phyloP scores from a whole-genome alignment of 1,140 invertebrate species.

The Brachionus paranguensis region DNA sequence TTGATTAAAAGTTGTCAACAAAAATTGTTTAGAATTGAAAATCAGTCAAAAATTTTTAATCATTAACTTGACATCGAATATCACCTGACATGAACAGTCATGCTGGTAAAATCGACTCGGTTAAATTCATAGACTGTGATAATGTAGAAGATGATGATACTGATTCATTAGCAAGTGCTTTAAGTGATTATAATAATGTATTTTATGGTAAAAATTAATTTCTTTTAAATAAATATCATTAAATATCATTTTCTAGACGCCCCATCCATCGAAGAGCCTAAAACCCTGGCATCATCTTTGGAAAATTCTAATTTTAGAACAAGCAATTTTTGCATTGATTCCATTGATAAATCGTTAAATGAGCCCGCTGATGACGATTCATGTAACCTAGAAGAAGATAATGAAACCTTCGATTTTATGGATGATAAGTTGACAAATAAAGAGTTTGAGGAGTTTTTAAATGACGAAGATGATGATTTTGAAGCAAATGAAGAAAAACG shows the following conservation, averaged over 20 bases:
- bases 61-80: neutral
- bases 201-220: constrained; percentile 3
- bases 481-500: neutral
- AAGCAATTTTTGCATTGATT: constrained; percentile 6
- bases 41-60: neutral
- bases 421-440: neutral
- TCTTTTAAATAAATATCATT: neutral
- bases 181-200: constrained; percentile 15
- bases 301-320: neutral
- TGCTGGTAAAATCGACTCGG: neutral
- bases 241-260: neutral
- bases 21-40: neutral
- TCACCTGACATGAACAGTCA: neutral
- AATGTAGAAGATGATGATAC: neutral
- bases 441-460: constrained; percentile 26
- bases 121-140: neutral
- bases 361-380: neutral
- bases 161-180: constrained; percentile 13
- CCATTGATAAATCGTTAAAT: constrained; percentile 1
- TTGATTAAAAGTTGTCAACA: neutral
- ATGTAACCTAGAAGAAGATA: neutral
- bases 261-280: neutral
- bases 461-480: neutral
- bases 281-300: neutral
- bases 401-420: neutral